phyloP scores from a whole-genome alignment of 1,140 invertebrate genomes.

The Bombus waltoni region DNA sequence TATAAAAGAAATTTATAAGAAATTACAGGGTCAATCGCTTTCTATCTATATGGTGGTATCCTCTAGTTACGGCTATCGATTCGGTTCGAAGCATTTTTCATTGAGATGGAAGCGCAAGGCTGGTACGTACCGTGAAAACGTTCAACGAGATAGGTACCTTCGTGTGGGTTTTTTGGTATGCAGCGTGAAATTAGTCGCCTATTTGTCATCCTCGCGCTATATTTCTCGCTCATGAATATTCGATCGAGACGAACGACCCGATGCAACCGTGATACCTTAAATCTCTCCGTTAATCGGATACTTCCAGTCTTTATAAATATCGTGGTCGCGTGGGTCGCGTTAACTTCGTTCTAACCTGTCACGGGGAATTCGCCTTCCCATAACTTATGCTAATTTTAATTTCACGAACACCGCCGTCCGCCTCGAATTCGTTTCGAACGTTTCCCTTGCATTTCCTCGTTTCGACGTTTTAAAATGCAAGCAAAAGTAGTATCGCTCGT shows the following conservation, averaged over 20 bases:
- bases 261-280: neutral
- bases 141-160: neutral
- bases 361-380: neutral
- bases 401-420: neutral
- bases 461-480: neutral
- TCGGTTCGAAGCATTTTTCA: neutral
- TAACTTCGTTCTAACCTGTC: slow-evolving; percentile 15
- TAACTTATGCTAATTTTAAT: slow-evolving; percentile 21
- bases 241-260: slow-evolving; percentile 41
- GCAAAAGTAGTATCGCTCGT: neutral
- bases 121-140: neutral
- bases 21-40: neutral
- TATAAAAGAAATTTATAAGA: neutral
- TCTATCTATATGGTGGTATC: too few species aligned
- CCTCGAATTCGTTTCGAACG: neutral
- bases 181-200: slow-evolving; percentile 54
- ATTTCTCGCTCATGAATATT: slow-evolving; percentile 58
- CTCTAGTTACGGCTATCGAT: neutral
- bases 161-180: slow-evolving; percentile 44
- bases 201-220: slow-evolving; percentile 58
- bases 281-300: neutral
- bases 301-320: slow-evolving; percentile 29
- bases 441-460: neutral
- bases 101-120: neutral
- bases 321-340: slow-evolving; percentile 39